Conservation (phyloP, 92 coral and sea anemone species). For the Epizoanthus illoricatus region DNA sequence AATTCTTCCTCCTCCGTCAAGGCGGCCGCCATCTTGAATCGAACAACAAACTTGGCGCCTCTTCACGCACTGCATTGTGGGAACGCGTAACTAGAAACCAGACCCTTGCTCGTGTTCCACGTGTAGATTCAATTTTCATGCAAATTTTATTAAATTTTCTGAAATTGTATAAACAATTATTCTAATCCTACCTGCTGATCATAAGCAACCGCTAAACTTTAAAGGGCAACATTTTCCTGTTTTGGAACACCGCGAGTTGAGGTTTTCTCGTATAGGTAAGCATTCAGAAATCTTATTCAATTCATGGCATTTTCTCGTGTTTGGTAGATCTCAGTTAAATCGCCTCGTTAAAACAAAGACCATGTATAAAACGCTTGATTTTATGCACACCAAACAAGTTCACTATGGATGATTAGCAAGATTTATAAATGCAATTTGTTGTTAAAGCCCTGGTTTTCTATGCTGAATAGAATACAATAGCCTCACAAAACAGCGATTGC, state of each 20-base stretch:
- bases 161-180: neutral
- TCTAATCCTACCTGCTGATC: slow-evolving; percentile 17
- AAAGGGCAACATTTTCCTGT: neutral
- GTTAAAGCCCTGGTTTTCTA: no score
- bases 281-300: neutral
- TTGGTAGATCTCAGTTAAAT: no score
- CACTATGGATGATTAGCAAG: no score
- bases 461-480: no score
- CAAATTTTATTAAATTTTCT: neutral
- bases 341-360: no score
- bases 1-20: slow-evolving; percentile 53
- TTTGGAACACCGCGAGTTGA: neutral
- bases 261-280: slow-evolving; percentile 6
- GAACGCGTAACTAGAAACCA: slow-evolving; percentile 4
- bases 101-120: neutral
- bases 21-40: slow-evolving; percentile 86
- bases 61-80: slow-evolving; percentile 57
- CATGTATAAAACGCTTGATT: no score
- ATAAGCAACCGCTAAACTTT: slow-evolving; percentile 17
- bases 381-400: no score
- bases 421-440: no score
- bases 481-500: no score
- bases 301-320: no score
- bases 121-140: neutral
- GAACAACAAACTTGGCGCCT: slow-evolving; percentile 68